Evolutionary conservation across 37 sponge, comb jelly and placozoan species (phyloP).

Genomic region (Spongilla lacustris): DNA sequence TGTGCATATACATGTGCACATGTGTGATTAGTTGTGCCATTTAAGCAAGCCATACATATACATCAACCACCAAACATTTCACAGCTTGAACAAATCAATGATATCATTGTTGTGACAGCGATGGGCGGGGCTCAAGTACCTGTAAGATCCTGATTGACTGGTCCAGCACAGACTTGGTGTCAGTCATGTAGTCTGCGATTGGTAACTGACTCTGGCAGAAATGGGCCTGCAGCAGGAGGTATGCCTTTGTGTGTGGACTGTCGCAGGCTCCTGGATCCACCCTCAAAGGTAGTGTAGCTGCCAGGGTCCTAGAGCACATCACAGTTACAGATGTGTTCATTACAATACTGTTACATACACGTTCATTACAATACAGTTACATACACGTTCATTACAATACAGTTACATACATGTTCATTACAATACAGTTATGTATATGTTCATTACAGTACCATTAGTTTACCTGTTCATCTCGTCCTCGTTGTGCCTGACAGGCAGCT

Average conservation of each 20-base stretch:
- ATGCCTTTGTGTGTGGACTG: constrained; percentile 94
- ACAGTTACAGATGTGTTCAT: too few species aligned
- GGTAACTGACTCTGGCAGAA: constrained; percentile 84
- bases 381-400: neutral
- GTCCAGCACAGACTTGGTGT: constrained; percentile 96
- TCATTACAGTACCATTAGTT: neutral
- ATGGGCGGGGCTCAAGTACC: too few species aligned
- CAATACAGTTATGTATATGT: neutral
- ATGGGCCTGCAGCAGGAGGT: constrained; percentile 94
- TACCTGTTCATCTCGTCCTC: constrained; percentile 91
- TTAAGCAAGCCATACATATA: too few species aligned
- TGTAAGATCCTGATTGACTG: constrained; percentile 96
- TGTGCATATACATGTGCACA: too few species aligned
- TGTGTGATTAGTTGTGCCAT: too few species aligned
- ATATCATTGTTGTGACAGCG: neutral
- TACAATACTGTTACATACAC: neutral
- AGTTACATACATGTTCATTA: neutral
- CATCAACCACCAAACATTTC: too few species aligned
- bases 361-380: neutral
- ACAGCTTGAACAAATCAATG: neutral
- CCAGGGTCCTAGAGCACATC: constrained; percentile 28
- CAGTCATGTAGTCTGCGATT: constrained; percentile 94
- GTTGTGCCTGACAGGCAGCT: constrained; percentile 97
- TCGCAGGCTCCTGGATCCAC: constrained; percentile 73
- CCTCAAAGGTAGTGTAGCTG: constrained; percentile 70